Percentiles rank a stretch among this genome's conserved stretches.
These are phyloP conservation scores for Nomada flava DNA, from an alignment of 2,888 invertebrate genomes.

Conservation along the genomic window DNA sequence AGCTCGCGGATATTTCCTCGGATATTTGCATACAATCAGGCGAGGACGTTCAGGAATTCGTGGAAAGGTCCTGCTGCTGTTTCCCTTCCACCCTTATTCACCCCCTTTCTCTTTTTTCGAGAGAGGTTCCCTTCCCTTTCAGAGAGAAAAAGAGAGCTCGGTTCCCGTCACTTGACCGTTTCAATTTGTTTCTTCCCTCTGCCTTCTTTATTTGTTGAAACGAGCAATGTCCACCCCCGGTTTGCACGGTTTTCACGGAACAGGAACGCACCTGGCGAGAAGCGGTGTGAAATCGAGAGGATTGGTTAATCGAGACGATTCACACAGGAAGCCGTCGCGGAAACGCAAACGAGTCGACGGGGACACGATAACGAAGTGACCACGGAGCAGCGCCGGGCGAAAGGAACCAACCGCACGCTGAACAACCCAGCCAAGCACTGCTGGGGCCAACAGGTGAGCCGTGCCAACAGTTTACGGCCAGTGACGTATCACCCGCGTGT, in stretches of 20 bases:
- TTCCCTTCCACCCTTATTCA: neutral
- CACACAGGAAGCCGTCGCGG: neutral
- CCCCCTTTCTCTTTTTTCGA: neutral
- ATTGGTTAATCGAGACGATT: neutral
- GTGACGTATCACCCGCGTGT: conserved; percentile 73
- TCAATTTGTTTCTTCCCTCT: too few relatives aligned
- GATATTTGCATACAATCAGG: conserved; percentile 68
- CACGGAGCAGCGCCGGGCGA: conserved; percentile 54
- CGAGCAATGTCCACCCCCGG: neutral
- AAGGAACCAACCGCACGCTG: conserved; percentile 75
- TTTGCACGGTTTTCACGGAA: neutral
- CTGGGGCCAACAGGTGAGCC: conserved; percentile 79
- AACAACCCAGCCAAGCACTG: conserved; percentile 77
- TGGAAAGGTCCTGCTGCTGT: conserved; percentile 39
- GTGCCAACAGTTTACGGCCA: conserved; percentile 77
- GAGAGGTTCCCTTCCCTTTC: neutral
- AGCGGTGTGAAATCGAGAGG: neutral
- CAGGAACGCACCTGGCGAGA: neutral
- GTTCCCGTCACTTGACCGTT: conserved; percentile 20
- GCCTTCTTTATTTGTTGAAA: too few relatives aligned
- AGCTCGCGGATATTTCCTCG: conserved; percentile 56
- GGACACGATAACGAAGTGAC: conserved; percentile 23
- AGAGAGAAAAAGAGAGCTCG: neutral
- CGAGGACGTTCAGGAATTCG: conserved; percentile 59
- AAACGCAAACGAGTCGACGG: conserved; percentile 3